A percentile compares a stretch with the other conserved stretches of the same genome.
phyloP scores from a whole-genome alignment of 1,140 invertebrate genomes.

The Acromyrmex echinatior region DNA sequence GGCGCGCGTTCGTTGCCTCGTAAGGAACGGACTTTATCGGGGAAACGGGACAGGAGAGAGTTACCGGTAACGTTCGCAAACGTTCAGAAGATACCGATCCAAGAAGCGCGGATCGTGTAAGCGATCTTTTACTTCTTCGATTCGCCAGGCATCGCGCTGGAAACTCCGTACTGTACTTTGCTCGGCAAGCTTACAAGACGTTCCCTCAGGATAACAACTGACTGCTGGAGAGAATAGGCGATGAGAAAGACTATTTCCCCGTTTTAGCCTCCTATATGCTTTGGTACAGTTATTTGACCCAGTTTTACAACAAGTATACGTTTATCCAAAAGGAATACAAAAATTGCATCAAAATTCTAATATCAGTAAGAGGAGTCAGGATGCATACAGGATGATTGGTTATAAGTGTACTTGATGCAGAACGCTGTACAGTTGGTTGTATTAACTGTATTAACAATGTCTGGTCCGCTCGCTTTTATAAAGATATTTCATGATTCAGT shows the following conservation, averaged over 20 bases:
- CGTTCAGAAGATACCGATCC: conserved; percentile 71
- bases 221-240: conserved; percentile 55
- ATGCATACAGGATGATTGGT: background rate
- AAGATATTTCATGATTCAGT: conserved; percentile 22
- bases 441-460: conserved; percentile 5
- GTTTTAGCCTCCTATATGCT: conserved; percentile 6
- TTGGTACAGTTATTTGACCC: conserved; percentile 30
- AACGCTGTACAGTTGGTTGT: background rate
- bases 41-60: conserved; percentile 54
- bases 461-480: background rate
- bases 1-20: conserved; percentile 71
- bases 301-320: conserved; percentile 3
- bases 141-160: conserved; percentile 31
- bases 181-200: conserved; percentile 48
- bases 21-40: conserved; percentile 71
- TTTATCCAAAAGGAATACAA: background rate
- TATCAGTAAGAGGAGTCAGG: background rate
- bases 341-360: conserved; percentile 8
- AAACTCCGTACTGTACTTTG: conserved; percentile 30
- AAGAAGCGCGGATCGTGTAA: conserved; percentile 66
- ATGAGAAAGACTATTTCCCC: conserved; percentile 33
- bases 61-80: conserved; percentile 73
- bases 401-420: background rate
- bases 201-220: conserved; percentile 58
- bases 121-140: conserved; percentile 50